phyloP scores from a whole-genome alignment of 35 echinoderm and acorn worm genomes.

The Acanthaster planci region DNA sequence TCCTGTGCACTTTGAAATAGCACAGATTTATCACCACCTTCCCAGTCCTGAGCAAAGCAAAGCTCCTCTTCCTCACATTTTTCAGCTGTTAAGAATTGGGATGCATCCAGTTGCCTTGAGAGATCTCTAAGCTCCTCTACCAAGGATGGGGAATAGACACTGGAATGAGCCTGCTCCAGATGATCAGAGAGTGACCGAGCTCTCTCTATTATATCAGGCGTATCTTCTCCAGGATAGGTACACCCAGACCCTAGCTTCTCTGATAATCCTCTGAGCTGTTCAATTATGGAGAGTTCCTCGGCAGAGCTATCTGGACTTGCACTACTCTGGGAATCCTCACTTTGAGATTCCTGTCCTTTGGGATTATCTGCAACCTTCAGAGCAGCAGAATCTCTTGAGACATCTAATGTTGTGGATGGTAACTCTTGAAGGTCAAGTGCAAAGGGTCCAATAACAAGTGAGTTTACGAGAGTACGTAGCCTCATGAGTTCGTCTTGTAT shows the following conservation, averaged over 20 bases:
- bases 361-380: not conserved
- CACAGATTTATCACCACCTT: constrained; percentile 13
- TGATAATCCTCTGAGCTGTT: not conserved
- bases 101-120: not conserved
- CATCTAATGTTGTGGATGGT: not conserved
- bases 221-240: not conserved
- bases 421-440: not conserved
- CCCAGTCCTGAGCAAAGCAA: not conserved
- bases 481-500: not conserved
- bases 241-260: constrained; percentile 6
- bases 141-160: constrained; percentile 15
- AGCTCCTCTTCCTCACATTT: not conserved
- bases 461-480: not conserved
- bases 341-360: not conserved
- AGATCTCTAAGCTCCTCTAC: constrained; percentile 17
- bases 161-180: not conserved
- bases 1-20: constrained; percentile 57
- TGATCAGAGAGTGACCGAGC: not conserved
- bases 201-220: not conserved
- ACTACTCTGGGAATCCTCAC: not conserved
- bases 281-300: constrained; percentile 5
- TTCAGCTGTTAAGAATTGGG: not conserved
- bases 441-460: not conserved
- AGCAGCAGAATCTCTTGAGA: not conserved
- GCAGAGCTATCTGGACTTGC: not conserved